These are phyloP conservation scores for Julus scanicus DNA, from an alignment of 2,888 invertebrate species.

Conservation along the genomic window DNA sequence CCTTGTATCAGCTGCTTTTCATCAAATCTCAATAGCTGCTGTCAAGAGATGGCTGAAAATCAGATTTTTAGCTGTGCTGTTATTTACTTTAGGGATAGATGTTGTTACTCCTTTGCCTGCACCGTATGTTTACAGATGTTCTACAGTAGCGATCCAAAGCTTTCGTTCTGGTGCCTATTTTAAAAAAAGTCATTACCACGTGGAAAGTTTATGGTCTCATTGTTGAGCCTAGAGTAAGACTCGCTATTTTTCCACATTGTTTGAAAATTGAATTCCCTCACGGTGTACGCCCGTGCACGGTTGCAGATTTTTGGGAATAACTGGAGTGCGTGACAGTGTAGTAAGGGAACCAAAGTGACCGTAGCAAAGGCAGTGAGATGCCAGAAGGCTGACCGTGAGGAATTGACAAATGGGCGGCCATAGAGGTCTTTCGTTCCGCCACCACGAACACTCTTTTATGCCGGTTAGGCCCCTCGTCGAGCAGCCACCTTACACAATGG, in stretches of 20 bases:
- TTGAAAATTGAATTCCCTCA: neutral
- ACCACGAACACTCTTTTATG: slow-evolving; percentile 27
- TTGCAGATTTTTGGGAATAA: neutral
- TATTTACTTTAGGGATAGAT: too few relatives aligned
- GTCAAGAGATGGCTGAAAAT: too few relatives aligned
- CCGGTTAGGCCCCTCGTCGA: neutral
- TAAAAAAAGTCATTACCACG: neutral
- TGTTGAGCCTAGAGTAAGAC: neutral
- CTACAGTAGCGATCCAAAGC: neutral
- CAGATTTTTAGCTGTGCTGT: too few relatives aligned
- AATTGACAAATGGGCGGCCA: slow-evolving; percentile 27
- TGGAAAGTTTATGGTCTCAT: neutral
- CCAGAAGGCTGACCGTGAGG: slow-evolving; percentile 16
- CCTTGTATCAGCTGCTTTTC: too few relatives aligned
- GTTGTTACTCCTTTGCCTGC: too few relatives aligned
- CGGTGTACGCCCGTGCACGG: neutral
- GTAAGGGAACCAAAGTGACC: neutral
- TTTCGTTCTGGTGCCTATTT: neutral
- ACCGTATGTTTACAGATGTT: too few relatives aligned
- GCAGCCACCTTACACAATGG: slow-evolving; percentile 24
- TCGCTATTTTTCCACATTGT: neutral
- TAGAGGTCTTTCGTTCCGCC: slow-evolving; percentile 32
- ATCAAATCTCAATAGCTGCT: too few relatives aligned
- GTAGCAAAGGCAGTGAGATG: neutral
- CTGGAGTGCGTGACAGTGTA: slow-evolving; percentile 20